phyloP scores from a whole-genome alignment of 2,113 vertebrate genomes.

The Corythornis vintsioides region DNA sequence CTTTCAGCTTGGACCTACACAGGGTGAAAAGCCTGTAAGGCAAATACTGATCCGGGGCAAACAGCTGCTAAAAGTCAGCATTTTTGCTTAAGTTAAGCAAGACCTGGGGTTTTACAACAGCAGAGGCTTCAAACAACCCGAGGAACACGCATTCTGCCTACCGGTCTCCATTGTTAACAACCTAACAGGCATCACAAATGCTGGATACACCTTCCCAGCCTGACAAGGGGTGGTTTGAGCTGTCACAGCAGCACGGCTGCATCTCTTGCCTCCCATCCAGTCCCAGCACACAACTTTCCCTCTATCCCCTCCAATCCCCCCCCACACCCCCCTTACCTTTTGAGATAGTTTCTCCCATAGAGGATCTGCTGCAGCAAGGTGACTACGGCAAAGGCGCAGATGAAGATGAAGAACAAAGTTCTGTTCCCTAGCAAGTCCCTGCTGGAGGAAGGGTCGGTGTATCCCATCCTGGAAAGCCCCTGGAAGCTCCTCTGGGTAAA shows the following conservation, averaged over 20 bases:
- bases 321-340: conserved; percentile 84
- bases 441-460: conserved; percentile 89
- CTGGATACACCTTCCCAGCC: background rate
- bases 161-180: background rate
- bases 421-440: conserved; percentile 94
- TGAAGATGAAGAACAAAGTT: conserved; percentile 97
- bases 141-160: background rate
- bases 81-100: background rate
- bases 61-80: background rate
- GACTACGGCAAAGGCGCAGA: conserved; percentile 97
- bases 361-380: conserved; percentile 96
- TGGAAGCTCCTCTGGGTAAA: conserved; percentile 20
- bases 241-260: rapidly evolving
- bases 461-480: conserved; percentile 82
- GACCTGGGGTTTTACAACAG: background rate
- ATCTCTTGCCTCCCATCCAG: background rate
- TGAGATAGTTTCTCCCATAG: conserved; percentile 96
- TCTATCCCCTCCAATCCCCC: background rate
- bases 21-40: background rate
- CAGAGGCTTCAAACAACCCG: background rate
- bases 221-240: background rate
- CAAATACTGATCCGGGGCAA: background rate
- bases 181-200: background rate
- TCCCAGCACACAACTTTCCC: background rate
- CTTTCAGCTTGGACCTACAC: background rate